phyloP scores from a whole-genome alignment of 2,888 invertebrate species.

The Agrotis exclamationis region DNA sequence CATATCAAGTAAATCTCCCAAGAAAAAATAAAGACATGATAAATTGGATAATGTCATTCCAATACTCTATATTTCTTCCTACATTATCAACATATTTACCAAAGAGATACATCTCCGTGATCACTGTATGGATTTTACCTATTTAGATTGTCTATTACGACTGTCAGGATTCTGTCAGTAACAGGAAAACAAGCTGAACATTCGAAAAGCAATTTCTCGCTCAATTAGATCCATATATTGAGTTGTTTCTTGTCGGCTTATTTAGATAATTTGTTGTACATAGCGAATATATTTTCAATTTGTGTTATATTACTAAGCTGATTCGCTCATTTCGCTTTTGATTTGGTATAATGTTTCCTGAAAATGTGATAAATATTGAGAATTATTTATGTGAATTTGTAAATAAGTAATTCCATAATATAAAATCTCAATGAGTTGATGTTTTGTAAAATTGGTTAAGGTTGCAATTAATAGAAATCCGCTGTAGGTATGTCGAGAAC shows the following conservation, averaged over 20 bases:
- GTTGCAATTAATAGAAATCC: neutral
- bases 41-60: constrained; percentile 14
- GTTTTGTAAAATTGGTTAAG: neutral
- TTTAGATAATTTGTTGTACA: constrained; percentile 29
- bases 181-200: constrained; percentile 49
- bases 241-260: constrained; percentile 50
- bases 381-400: too few species aligned
- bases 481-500: too few species aligned
- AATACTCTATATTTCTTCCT: constrained; percentile 12
- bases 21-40: too few species aligned
- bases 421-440: too few species aligned
- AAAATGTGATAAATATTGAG: neutral
- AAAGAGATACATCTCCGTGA: constrained; percentile 28
- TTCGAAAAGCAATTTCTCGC: constrained; percentile 64
- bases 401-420: neutral
- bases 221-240: constrained; percentile 63
- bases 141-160: constrained; percentile 42
- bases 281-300: constrained; percentile 23
- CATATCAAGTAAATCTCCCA: too few species aligned
- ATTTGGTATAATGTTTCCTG: neutral
- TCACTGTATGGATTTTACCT: constrained; percentile 39
- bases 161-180: constrained; percentile 22
- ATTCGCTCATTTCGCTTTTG: constrained; percentile 17
- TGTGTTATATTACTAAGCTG: neutral
- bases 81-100: constrained; percentile 19